Percentiles rank a stretch among this genome's conserved stretches.
Evolutionary conservation across 2,797 vertebrate species (phyloP).

Genomic region (Danionella dracula): DNA sequence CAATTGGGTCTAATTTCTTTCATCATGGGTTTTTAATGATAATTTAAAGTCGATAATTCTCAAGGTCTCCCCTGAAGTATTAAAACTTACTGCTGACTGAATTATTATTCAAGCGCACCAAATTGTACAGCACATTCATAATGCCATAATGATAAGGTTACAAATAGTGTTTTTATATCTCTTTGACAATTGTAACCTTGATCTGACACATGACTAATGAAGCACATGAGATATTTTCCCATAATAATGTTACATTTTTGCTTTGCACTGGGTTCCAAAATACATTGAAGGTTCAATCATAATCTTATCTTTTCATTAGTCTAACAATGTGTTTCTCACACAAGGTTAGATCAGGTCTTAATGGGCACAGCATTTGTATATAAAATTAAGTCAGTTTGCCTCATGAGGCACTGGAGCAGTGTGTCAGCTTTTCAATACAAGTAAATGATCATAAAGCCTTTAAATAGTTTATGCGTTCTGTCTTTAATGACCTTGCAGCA

Average conservation of each 20-base stretch:
- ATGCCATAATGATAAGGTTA: no score
- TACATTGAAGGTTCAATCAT: constrained; percentile 75
- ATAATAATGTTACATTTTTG: constrained; percentile 50
- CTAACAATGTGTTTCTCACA: constrained; percentile 65
- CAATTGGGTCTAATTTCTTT: no score
- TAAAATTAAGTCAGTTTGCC: constrained; percentile 59
- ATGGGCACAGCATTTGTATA: constrained; percentile 57
- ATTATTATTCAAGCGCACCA: no score
- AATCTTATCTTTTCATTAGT: constrained; percentile 77
- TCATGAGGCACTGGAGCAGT: constrained; percentile 51
- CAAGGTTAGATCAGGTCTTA: constrained; percentile 53
- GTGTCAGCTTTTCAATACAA: constrained; percentile 60
- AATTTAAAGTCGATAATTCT: no score
- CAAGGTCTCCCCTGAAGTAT: no score
- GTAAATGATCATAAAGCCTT: constrained; percentile 68
- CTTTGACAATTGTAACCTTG: no score
- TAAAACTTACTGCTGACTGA: no score
- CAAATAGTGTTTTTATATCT: no score
- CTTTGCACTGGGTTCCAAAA: constrained; percentile 64
- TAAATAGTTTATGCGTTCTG: no score
- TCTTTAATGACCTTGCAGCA: constrained; percentile 38
- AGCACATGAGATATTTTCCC: constrained; percentile 65
- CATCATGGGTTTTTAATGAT: no score
- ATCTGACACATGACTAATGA: no score
- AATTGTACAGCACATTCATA: no score